Conservation (phyloP, 2,797 vertebrate species). For the Sebastes minor region DNA sequence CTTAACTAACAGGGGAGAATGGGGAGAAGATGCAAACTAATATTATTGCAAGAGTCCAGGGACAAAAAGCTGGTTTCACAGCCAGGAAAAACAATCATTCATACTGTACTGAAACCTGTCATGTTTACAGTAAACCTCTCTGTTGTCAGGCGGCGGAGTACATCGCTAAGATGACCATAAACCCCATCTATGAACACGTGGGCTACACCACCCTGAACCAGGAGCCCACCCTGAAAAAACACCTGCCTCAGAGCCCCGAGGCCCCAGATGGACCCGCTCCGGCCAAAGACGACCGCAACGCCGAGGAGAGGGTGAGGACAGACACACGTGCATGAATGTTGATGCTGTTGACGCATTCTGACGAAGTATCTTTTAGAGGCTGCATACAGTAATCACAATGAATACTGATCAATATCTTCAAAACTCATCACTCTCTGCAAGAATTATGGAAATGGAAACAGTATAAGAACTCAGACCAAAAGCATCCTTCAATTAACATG, state of each 20-base stretch:
- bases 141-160: slow-evolving; percentile 89
- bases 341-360: background rate
- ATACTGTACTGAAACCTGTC: background rate
- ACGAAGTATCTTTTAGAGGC: background rate
- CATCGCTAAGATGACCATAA: slow-evolving; percentile 99
- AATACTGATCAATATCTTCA: background rate
- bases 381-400: background rate
- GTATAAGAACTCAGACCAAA: background rate
- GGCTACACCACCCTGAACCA: slow-evolving; percentile 99
- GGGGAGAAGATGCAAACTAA: no score
- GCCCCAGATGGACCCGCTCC: slow-evolving; percentile 85
- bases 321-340: background rate
- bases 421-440: background rate
- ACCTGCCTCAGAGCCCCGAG: slow-evolving; percentile 86
- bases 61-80: background rate
- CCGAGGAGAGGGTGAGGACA: slow-evolving; percentile 93
- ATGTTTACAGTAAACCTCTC: background rate
- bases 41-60: no score
- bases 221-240: slow-evolving; percentile 93
- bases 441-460: background rate
- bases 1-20: background rate
- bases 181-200: slow-evolving; percentile 99
- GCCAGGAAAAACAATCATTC: background rate
- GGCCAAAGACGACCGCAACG: slow-evolving; percentile 83
- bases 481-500: background rate